Evolutionary conservation across 2,113 vertebrate genomes (phyloP).

Genomic region (Pleuronectes platessa): DNA sequence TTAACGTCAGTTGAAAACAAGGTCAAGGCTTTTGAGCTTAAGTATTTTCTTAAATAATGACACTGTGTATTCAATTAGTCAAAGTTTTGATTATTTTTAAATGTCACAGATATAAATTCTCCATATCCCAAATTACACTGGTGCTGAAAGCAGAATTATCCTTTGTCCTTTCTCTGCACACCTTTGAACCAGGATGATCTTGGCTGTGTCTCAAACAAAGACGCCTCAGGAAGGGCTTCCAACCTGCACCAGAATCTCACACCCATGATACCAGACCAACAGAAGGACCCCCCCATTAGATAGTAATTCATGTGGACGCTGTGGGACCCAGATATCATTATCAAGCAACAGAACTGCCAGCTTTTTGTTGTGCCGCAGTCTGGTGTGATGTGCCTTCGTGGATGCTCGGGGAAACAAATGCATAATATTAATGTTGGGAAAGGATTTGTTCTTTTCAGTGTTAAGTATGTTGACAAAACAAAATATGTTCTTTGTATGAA

Average conservation of each 20-base stretch:
- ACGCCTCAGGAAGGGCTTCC: constrained; percentile 38
- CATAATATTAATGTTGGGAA: neutral
- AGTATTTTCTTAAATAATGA: too few relatives aligned
- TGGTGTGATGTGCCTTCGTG: constrained; percentile 36
- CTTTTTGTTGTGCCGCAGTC: constrained; percentile 46
- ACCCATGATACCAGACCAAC: constrained; percentile 60
- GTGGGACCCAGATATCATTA: constrained; percentile 73
- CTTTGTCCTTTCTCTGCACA: constrained; percentile 26
- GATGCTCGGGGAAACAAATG: neutral
- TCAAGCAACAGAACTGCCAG: constrained; percentile 60
- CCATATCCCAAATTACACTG: too few relatives aligned
- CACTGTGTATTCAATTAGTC: too few relatives aligned
- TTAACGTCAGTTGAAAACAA: too few relatives aligned
- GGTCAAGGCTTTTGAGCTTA: too few relatives aligned
- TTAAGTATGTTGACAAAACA: neutral
- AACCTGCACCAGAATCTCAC: constrained; percentile 46
- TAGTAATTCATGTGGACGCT: constrained; percentile 70
- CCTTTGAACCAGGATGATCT: constrained; percentile 55
- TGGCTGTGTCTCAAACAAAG: constrained; percentile 52
- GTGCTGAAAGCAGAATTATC: constrained; percentile 21
- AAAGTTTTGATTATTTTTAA: too few relatives aligned
- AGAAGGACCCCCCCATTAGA: constrained; percentile 73
- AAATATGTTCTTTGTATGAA: too few relatives aligned
- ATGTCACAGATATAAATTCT: too few relatives aligned
- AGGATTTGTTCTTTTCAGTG: neutral